These are phyloP conservation scores for Ophonus ardosiacus DNA, from an alignment of 2,888 invertebrate genomes.

Conservation along the genomic window DNA sequence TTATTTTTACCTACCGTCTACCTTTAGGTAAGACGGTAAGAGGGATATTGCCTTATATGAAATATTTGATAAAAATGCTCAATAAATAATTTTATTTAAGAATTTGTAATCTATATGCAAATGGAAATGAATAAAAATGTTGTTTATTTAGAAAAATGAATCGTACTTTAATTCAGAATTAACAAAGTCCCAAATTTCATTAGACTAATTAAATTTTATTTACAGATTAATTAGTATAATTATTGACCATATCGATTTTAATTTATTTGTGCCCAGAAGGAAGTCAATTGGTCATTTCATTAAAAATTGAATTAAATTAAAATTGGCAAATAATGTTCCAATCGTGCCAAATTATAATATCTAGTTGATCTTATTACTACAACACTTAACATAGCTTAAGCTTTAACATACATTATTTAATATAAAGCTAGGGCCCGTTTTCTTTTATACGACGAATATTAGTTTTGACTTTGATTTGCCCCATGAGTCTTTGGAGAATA, in stretches of 20 bases:
- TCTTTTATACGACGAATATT: too few relatives aligned
- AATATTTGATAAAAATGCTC: not conserved
- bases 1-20: too few relatives aligned
- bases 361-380: too few relatives aligned
- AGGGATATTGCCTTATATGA: too few relatives aligned
- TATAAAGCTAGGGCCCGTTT: too few relatives aligned
- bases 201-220: constrained; percentile 7
- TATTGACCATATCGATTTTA: not conserved
- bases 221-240: constrained; percentile 2
- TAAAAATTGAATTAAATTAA: not conserved
- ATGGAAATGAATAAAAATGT: not conserved
- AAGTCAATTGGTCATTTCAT: not conserved
- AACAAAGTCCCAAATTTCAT: not conserved
- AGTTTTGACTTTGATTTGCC: too few relatives aligned
- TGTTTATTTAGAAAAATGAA: not conserved
- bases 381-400: too few relatives aligned
- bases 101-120: not conserved
- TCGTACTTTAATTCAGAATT: not conserved
- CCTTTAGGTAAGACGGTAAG: too few relatives aligned
- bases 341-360: too few relatives aligned
- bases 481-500: too few relatives aligned
- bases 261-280: not conserved
- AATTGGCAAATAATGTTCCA: not conserved
- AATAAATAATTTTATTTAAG: not conserved
- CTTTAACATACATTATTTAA: too few relatives aligned